Conservation (phyloP, 53 echinoderm and acorn worm species). For the Temnopleurus reevesii region DNA sequence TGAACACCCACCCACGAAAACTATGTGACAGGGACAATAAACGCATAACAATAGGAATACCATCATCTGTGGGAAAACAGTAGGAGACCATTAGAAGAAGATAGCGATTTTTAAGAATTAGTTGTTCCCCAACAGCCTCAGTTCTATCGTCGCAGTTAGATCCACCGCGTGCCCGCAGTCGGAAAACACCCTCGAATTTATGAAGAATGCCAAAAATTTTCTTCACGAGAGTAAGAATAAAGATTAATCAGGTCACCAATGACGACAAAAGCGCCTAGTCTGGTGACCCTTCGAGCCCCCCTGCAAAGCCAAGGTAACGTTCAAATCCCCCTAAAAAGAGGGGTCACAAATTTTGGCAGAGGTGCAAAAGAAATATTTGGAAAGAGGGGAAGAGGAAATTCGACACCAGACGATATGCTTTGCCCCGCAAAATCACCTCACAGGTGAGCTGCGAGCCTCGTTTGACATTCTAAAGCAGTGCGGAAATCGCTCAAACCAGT, state of each 20-base stretch:
- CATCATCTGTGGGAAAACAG: not conserved
- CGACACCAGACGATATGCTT: not conserved
- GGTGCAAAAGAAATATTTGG: slow-evolving; percentile 9
- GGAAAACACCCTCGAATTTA: slow-evolving; percentile 11
- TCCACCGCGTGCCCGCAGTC: slow-evolving; percentile 5
- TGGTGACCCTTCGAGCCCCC: slow-evolving; percentile 3
- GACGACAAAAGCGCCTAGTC: slow-evolving; percentile 38
- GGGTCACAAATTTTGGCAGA: slow-evolving; percentile 39
- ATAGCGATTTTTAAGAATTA: not conserved
- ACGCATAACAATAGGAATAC: slow-evolving; percentile 15
- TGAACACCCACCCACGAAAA: not conserved
- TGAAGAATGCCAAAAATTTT: slow-evolving; percentile 33
- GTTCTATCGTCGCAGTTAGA: not conserved
- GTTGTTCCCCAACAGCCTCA: not conserved
- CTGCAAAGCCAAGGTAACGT: slow-evolving; percentile 50
- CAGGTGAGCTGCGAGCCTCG: not conserved
- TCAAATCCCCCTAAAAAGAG: slow-evolving; percentile 27
- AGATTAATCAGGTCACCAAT: slow-evolving; percentile 53
- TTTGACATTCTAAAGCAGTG: too few relatives aligned
- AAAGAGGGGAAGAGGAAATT: not conserved
- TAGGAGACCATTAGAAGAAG: not conserved
- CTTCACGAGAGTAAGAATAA: not conserved
- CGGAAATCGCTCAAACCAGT: too few relatives aligned
- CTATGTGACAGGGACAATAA: not conserved
- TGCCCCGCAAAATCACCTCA: not conserved